Evolutionary conservation across 2,888 invertebrate genomes (phyloP), one percentile per base, ranked within the genome.

Genomic region (Eristalinus sepulchralis): DNA sequence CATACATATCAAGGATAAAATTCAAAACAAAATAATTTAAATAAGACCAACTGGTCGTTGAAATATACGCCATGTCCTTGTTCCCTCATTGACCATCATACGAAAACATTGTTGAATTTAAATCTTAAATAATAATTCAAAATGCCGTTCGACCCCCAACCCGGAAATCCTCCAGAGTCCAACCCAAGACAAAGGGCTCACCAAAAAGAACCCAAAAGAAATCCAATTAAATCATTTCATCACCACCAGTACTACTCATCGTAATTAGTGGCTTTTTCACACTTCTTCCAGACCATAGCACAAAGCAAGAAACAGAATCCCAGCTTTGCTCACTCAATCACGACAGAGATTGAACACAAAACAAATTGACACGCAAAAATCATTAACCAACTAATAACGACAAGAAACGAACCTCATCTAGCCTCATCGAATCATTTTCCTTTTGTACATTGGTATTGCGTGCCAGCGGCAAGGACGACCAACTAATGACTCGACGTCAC

Each of bases 381-480:
- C 75, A 84, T 84, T 84, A 76, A 75, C 80, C 80, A 76, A 76
- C 70, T 76, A 84, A 84, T 84, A 80, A 80, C 47, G 66, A 84
- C 66, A 79, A 75, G 64, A 70, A 83, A 83, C 62, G 33, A 75
- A 66, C 79, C 64, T 59, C 57, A 34, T 79, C 75, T 70, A 63
- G 75, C 75, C 60, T n/a, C n/a, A 80, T 71, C 70, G 75, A 84
- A 80, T 67, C 70, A 75, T 80, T 84, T 80, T 66, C 64, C 20
- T 70, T 27, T 80, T 76, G 1, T 17, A 47, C 17, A 17, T 17
- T 5, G 1, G 39, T 17, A 80, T 80, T 70, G 71, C 66, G 76
- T 84, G 66, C 80, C 66, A 80, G 64, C 39, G 78, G 59, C 59
- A 72, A 72, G 64, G 72, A 24, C 60, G 63, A 80, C 66, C 47